Percentiles rank a stretch among this genome's conserved stretches.
phyloP scores from a whole-genome alignment of 2,888 invertebrate genomes.

The Agonopterix arenella region DNA sequence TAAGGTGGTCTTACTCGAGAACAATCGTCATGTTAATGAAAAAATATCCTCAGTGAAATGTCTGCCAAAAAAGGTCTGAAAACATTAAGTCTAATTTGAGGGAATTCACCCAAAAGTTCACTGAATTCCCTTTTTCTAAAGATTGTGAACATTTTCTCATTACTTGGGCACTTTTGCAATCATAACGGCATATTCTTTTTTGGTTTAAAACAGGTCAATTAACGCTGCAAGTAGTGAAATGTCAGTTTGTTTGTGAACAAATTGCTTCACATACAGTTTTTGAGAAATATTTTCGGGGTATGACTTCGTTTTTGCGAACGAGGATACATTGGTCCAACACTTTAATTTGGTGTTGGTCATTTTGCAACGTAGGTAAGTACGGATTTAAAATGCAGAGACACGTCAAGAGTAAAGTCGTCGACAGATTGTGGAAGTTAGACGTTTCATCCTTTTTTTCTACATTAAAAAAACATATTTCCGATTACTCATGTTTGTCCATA shows the following conservation, averaged over 20 bases:
- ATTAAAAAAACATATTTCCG: no score
- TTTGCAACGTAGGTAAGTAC: no score
- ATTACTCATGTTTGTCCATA: no score
- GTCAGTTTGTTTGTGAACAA: slow-evolving; percentile 2
- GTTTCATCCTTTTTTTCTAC: no score
- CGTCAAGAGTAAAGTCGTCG: no score
- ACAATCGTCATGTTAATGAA: background rate
- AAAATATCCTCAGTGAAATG: background rate
- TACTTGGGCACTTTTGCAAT: background rate
- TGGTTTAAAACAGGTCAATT: background rate
- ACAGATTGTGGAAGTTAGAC: no score
- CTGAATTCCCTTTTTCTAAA: background rate
- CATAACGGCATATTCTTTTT: background rate
- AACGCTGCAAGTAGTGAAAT: background rate
- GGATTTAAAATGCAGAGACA: no score
- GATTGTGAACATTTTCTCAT: background rate
- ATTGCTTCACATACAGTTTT: background rate
- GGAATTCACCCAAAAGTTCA: background rate
- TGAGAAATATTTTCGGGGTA: background rate
- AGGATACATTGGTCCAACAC: no score
- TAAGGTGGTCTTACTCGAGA: no score
- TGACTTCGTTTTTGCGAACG: background rate
- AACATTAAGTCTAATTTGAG: slow-evolving; percentile 1
- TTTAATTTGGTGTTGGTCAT: no score
- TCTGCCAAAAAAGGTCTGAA: background rate